phyloP scores from a whole-genome alignment of 2,888 invertebrate genomes.

The Watsonalla cultraria region DNA sequence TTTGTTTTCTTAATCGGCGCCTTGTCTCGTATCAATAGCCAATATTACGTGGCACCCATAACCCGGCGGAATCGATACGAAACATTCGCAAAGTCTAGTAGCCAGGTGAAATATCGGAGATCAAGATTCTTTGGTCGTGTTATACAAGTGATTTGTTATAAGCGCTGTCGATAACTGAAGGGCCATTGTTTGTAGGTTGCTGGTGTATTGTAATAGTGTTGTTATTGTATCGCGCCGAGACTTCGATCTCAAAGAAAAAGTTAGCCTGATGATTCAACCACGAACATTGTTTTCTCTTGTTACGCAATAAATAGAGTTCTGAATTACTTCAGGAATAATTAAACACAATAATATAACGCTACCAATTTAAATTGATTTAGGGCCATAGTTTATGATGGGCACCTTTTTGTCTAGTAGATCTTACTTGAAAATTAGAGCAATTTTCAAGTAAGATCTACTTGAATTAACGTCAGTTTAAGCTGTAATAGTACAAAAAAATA shows the following conservation, averaged over 20 bases:
- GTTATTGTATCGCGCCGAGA: conserved; percentile 25
- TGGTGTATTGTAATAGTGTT: conserved; percentile 41
- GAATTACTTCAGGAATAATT: not conserved
- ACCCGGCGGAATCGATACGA: conserved; percentile 12
- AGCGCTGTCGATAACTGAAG: conserved; percentile 54
- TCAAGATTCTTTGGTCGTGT: conserved; percentile 36
- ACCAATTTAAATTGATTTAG: not conserved
- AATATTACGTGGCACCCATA: conserved; percentile 23
- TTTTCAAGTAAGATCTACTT: too few relatives aligned
- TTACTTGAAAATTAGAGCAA: too few relatives aligned
- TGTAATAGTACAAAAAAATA: too few relatives aligned
- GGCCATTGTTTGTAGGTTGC: conserved; percentile 57
- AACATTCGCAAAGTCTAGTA: conserved; percentile 11
- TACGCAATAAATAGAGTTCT: not conserved
- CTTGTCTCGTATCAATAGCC: conserved; percentile 41
- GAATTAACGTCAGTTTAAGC: too few relatives aligned
- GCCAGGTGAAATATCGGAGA: conserved; percentile 33
- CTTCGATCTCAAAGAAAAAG: conserved; percentile 1
- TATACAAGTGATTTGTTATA: conserved; percentile 55
- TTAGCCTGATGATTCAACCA: not conserved
- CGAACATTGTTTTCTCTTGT: not conserved
- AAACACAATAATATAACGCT: not conserved
- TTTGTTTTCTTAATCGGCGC: conserved; percentile 64
- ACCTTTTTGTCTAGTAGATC: too few relatives aligned
- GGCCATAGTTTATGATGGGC: not conserved